Evolutionary conservation across 2,888 invertebrate genomes (phyloP).

Genomic region (Drosophila acutilabella): DNA sequence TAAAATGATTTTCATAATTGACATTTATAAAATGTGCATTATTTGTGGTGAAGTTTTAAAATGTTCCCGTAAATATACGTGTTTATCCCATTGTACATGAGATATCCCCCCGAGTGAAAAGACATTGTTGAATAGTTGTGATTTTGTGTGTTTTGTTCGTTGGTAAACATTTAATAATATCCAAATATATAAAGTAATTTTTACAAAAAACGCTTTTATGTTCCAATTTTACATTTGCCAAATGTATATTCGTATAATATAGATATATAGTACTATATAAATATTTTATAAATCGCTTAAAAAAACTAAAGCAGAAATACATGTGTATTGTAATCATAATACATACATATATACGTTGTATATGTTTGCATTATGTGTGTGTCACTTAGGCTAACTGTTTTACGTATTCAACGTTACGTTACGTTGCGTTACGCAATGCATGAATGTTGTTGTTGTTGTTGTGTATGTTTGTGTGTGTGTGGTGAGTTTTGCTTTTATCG

Average conservation of each 20-base stretch:
- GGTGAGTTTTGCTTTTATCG: slow-evolving; percentile 11
- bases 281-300: slow-evolving; percentile 45
- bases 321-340: slow-evolving; percentile 2
- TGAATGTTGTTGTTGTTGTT: slow-evolving; percentile 11
- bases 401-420: slow-evolving; percentile 17
- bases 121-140: not conserved
- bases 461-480: slow-evolving; percentile 5
- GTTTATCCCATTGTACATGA: not conserved
- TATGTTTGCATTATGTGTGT: slow-evolving; percentile 8
- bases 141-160: slow-evolving; percentile 20
- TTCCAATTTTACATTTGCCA: slow-evolving; percentile 60
- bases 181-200: slow-evolving; percentile 76
- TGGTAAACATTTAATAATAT: slow-evolving; percentile 77
- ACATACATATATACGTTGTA: slow-evolving; percentile 9
- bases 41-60: too few species aligned
- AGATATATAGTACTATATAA: slow-evolving; percentile 8
- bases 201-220: slow-evolving; percentile 58
- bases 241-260: slow-evolving; percentile 13
- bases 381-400: slow-evolving; percentile 24
- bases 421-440: slow-evolving; percentile 23
- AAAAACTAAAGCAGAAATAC: slow-evolving; percentile 36
- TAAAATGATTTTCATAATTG: too few species aligned
- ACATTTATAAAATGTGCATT: too few species aligned
- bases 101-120: slow-evolving; percentile 1
- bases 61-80: too few species aligned